These are phyloP conservation scores for Dolichopus griseipennis DNA, from an alignment of 2,888 invertebrate species.

Conservation along the genomic window DNA sequence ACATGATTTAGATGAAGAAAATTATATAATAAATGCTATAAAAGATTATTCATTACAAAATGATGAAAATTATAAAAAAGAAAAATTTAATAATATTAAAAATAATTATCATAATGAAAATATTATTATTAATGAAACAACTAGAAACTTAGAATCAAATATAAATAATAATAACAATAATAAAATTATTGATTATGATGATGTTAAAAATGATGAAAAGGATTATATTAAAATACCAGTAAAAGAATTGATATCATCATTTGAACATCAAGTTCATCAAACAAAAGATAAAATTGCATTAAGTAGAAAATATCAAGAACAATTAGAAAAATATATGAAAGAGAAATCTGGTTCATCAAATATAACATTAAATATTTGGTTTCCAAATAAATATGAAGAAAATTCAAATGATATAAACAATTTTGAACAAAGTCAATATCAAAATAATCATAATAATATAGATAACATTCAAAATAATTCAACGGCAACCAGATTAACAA, in stretches of 20 bases:
- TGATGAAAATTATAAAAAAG: slow-evolving; percentile 3
- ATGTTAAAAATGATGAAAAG: slow-evolving; percentile 26
- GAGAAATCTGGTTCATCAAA: slow-evolving; percentile 2
- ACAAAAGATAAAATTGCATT: slow-evolving; percentile 21
- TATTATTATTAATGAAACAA: slow-evolving; percentile 7
- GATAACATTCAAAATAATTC: background rate
- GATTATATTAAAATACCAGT: slow-evolving; percentile 44
- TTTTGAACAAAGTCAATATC: too few species aligned
- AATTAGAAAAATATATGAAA: background rate
- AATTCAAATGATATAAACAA: background rate
- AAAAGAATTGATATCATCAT: slow-evolving; percentile 49
- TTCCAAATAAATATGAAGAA: background rate
- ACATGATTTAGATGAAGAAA: background rate
- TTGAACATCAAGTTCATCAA: slow-evolving; percentile 54
- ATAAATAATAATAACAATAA: background rate
- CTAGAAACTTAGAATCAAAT: background rate
- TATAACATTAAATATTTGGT: slow-evolving; percentile 1
- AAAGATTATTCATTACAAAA: slow-evolving; percentile 7
- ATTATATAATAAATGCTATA: slow-evolving; percentile 9
- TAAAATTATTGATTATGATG: background rate
- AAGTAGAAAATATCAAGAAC: background rate
- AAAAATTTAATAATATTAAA: background rate
- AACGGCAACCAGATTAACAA: background rate
- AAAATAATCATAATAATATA: background rate
- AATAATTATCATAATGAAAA: slow-evolving; percentile 13